phyloP scores from a whole-genome alignment of 2,888 invertebrate species.

The Caenorhabditis drosophilae region DNA sequence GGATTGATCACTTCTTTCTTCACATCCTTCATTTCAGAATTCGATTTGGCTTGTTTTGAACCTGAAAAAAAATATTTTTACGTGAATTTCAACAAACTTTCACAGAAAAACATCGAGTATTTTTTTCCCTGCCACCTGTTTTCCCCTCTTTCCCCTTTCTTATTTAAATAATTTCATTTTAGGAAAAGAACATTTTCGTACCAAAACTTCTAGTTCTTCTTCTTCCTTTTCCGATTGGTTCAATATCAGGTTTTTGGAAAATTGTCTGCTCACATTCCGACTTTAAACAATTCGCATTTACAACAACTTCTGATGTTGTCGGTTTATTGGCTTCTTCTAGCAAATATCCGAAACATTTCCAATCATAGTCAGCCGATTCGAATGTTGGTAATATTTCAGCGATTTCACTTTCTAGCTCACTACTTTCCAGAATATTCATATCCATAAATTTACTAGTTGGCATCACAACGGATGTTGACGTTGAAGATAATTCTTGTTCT shows the following conservation, averaged over 20 bases:
- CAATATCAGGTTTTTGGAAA: constrained; percentile 10
- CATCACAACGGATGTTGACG: too few species aligned
- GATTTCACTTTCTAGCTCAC: constrained; percentile 16
- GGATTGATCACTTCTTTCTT: constrained; percentile 45
- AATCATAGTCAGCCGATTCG: constrained; percentile 39
- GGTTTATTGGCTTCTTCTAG: constrained; percentile 29
- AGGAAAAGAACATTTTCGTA: too few species aligned
- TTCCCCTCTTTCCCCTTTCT: too few species aligned
- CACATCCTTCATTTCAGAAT: constrained; percentile 8
- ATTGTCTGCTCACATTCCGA: constrained; percentile 1
- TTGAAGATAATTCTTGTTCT: too few species aligned
- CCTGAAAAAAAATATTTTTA: not conserved
- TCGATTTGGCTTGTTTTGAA: not conserved
- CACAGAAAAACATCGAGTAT: not conserved
- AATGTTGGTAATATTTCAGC: constrained; percentile 33
- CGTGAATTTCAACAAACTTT: not conserved
- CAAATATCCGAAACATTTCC: constrained; percentile 37
- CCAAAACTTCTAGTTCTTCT: constrained; percentile 3
- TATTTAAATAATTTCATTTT: too few species aligned
- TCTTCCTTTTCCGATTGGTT: constrained; percentile 15
- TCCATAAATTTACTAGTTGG: too few species aligned
- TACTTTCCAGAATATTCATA: too few species aligned
- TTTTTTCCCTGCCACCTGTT: too few species aligned
- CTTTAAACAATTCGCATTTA: too few species aligned
- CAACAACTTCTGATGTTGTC: not conserved